Evolutionary conservation across 2,797 vertebrate species (phyloP).

Genomic region (Molossus alvarezi): DNA sequence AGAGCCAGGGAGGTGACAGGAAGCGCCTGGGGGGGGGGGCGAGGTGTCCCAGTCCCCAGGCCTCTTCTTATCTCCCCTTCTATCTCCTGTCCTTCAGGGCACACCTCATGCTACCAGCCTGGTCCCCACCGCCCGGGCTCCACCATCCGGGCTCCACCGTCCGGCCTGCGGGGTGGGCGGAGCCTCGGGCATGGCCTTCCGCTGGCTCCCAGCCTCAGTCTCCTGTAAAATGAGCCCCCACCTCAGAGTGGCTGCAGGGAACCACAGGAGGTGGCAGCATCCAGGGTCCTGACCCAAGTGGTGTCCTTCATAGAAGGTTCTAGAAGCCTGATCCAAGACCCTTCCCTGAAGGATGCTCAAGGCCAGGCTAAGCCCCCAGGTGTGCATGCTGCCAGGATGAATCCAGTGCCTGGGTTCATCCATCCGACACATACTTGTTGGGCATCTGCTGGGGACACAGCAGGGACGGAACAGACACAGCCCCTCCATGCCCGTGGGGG

Average conservation of each 20-base stretch:
- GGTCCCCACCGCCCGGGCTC: not conserved
- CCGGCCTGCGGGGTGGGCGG: not conserved
- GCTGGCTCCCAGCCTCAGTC: not conserved
- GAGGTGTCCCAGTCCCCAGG: accelerated
- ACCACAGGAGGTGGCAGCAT: accelerated
- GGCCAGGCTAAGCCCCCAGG: not conserved
- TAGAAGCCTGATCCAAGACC: not conserved
- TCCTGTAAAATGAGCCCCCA: not conserved
- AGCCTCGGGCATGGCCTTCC: not conserved
- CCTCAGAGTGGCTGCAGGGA: not conserved
- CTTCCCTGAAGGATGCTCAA: accelerated
- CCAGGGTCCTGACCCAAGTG: not conserved
- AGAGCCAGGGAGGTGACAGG: not conserved
- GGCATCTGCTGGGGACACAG: accelerated
- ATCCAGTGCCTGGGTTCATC: not conserved
- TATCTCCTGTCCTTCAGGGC: accelerated
- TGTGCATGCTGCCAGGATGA: not conserved
- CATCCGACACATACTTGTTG: not conserved
- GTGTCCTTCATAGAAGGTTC: not conserved
- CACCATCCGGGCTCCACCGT: not conserved
- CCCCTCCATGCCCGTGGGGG: not conserved
- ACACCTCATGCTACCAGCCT: not conserved
- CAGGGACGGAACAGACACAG: not conserved
- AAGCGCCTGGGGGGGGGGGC: not conserved
- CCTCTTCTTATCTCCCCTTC: not conserved